A percentile compares a stretch with the other conserved stretches of the same genome.
Evolutionary conservation across 2,797 vertebrate genomes (phyloP).

Genomic region (Amblyraja radiata): DNA sequence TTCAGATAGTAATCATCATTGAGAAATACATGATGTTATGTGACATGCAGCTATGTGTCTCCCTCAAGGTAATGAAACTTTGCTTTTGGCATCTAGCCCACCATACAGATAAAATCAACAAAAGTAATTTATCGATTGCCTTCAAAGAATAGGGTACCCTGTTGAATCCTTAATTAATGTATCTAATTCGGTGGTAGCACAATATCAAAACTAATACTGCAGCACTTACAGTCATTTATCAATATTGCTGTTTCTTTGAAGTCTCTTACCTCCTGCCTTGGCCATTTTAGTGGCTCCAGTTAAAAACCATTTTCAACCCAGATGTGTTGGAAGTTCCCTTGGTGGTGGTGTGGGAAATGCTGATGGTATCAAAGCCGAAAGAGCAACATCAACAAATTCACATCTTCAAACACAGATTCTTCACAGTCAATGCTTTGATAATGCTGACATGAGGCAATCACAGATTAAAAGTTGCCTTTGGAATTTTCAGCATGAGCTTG

Average conservation of each 20-base stretch:
- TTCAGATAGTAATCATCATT: not conserved
- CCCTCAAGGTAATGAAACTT: not conserved
- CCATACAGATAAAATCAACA: not conserved
- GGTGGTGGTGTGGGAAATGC: not conserved
- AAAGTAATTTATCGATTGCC: not conserved
- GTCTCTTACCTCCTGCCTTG: constrained; percentile 47
- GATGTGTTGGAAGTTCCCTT: constrained; percentile 48
- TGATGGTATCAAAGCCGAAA: not conserved
- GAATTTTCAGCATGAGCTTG: constrained; percentile 6
- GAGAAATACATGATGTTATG: not conserved
- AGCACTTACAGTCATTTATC: constrained; percentile 44
- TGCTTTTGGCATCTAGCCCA: too few species aligned
- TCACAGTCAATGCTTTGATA: constrained; percentile 45
- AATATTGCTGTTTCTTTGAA: constrained; percentile 50
- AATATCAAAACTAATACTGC: not conserved
- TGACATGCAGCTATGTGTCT: not conserved
- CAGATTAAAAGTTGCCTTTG: accelerated
- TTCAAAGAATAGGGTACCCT: not conserved
- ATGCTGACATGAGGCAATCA: constrained; percentile 39
- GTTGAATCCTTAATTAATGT: not conserved
- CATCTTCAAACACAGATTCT: constrained; percentile 51
- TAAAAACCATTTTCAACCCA: constrained; percentile 55
- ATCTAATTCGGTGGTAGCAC: not conserved
- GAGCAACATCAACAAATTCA: constrained; percentile 45
- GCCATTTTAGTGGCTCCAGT: constrained; percentile 42